Percentiles rank a stretch among this genome's conserved stretches.
Evolutionary conservation across 2,113 vertebrate species (phyloP).

Genomic region (Cavia porcellus): DNA sequence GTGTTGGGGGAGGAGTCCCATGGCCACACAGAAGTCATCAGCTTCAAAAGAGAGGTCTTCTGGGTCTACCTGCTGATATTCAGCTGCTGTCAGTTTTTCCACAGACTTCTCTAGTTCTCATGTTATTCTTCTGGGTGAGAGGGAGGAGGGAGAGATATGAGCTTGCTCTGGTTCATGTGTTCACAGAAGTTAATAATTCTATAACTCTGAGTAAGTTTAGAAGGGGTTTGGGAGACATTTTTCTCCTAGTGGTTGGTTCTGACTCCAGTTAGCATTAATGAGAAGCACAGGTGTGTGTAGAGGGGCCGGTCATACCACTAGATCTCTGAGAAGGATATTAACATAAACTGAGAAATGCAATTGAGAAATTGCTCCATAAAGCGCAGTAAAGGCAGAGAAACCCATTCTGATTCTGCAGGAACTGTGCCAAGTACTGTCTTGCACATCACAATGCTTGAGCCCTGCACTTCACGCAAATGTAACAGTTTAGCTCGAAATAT

Average conservation of each 20-base stretch:
- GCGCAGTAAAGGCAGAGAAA: conserved; percentile 78
- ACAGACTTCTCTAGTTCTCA: background rate
- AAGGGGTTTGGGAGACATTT: conserved; percentile 69
- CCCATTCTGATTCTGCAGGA: conserved; percentile 83
- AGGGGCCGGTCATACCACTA: conserved; percentile 66
- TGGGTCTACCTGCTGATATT: background rate
- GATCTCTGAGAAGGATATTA: conserved; percentile 74
- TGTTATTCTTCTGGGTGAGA: background rate
- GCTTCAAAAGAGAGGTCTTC: background rate
- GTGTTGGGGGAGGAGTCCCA: background rate
- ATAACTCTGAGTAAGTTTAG: conserved; percentile 30
- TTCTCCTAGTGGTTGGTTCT: conserved; percentile 72
- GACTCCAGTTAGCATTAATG: conserved; percentile 80
- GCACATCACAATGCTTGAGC: conserved; percentile 58
- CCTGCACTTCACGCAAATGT: conserved; percentile 64
- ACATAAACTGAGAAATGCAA: conserved; percentile 79
- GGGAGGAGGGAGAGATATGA: background rate
- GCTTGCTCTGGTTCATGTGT: background rate
- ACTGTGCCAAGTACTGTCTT: conserved; percentile 81
- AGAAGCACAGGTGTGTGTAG: conserved; percentile 46
- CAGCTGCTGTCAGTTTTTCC: background rate
- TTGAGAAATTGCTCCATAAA: conserved; percentile 80
- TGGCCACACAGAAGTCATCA: background rate
- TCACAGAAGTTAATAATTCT: conserved; percentile 51
- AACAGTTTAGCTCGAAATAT: background rate